These are phyloP conservation scores for Agapetus fuscipes DNA, from an alignment of 2,888 invertebrate species.

Conservation along the genomic window DNA sequence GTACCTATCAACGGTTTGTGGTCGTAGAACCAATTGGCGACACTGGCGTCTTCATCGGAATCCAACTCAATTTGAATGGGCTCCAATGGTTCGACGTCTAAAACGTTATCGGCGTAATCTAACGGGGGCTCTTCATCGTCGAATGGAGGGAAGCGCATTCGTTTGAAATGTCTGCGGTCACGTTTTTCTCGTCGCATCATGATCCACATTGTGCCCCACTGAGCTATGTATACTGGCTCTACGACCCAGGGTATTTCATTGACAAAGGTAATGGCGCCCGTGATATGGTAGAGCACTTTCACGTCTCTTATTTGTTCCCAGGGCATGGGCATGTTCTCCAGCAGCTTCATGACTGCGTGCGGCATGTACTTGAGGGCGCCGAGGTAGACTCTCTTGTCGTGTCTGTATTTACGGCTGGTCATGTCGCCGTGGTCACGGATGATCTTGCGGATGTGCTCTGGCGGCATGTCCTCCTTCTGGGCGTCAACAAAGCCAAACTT, in stretches of 20 bases:
- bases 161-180: slow-evolving; percentile 96
- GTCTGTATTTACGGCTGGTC: slow-evolving; percentile 97
- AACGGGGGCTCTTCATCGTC: slow-evolving; percentile 99
- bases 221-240: slow-evolving; percentile 98
- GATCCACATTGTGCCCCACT: slow-evolving; percentile 99
- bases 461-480: slow-evolving; percentile 99
- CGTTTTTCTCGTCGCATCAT: slow-evolving; percentile 99
- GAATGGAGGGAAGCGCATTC: slow-evolving; percentile 99
- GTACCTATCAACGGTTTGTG: slow-evolving; percentile 92
- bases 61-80: slow-evolving; percentile 98
- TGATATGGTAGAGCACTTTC: slow-evolving; percentile 95
- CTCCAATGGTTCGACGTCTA: slow-evolving; percentile 98
- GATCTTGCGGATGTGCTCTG: slow-evolving; percentile 97
- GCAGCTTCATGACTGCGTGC: slow-evolving; percentile 95
- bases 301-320: slow-evolving; percentile 99
- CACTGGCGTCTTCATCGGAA: slow-evolving; percentile 83
- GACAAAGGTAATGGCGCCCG: slow-evolving; percentile 98
- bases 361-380: slow-evolving; percentile 99
- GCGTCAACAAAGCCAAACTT: slow-evolving; percentile 99
- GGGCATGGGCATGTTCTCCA: slow-evolving; percentile 99
- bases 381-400: slow-evolving; percentile 96
- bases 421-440: slow-evolving; percentile 99
- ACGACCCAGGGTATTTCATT: slow-evolving; percentile 99
- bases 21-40: slow-evolving; percentile 98
- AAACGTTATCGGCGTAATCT: slow-evolving; percentile 97